A percentile compares a stretch with the other conserved stretches of the same genome.
These are phyloP conservation scores for Bombus confusus DNA, from an alignment of 1,140 invertebrate species.

Conservation along the genomic window DNA sequence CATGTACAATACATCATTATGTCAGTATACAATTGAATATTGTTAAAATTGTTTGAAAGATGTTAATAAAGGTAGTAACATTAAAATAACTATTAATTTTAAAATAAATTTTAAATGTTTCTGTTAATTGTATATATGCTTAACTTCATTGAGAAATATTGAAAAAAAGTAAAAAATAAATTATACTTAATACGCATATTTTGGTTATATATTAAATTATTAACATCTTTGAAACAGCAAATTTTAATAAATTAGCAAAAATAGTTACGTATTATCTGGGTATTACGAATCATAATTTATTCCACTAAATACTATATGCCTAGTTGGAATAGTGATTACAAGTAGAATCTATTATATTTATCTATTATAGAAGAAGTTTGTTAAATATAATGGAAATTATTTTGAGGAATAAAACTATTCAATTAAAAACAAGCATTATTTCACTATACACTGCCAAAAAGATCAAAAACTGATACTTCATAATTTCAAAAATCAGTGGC, in stretches of 20 bases:
- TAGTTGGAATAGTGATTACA: too few species aligned
- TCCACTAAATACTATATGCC: too few species aligned
- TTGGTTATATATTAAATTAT: background rate
- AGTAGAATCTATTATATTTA: too few species aligned
- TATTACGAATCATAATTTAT: too few species aligned
- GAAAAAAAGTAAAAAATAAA: background rate
- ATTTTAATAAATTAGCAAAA: background rate
- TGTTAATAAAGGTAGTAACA: background rate
- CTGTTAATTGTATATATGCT: background rate
- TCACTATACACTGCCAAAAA: too few species aligned
- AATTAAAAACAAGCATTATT: too few species aligned
- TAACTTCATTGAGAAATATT: background rate
- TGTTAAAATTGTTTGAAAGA: background rate
- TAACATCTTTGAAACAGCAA: background rate
- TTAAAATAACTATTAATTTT: background rate
- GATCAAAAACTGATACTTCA: too few species aligned
- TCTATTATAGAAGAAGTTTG: too few species aligned
- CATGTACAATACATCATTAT: background rate
- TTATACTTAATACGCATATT: background rate
- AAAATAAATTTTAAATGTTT: background rate
- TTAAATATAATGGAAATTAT: too few species aligned
- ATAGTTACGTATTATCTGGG: background rate
- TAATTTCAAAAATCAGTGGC: too few species aligned
- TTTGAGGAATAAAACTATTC: too few species aligned
- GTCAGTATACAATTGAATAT: background rate